phyloP scores from a whole-genome alignment of 1,140 invertebrate species.

The Plutomurus gul region DNA sequence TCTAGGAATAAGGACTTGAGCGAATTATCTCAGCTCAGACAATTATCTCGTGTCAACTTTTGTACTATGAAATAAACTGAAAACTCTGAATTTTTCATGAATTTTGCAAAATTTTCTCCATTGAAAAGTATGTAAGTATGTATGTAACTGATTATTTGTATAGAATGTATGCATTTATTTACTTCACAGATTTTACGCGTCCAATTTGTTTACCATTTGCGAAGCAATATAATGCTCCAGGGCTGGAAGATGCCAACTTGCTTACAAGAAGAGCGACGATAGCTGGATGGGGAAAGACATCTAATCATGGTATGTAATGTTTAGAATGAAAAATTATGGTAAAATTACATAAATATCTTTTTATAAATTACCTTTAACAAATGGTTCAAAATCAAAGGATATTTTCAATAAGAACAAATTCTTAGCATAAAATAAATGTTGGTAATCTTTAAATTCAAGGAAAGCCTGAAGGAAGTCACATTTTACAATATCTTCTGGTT shows the following conservation, averaged over 20 bases:
- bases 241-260: conserved; percentile 9
- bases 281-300: conserved; percentile 45
- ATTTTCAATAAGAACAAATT: no score
- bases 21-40: no score
- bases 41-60: no score
- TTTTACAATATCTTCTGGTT: conserved; percentile 36
- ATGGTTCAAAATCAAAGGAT: no score
- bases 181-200: conserved; percentile 40
- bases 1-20: no score
- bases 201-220: conserved; percentile 52
- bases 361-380: no score
- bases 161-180: neutral
- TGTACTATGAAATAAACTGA: no score
- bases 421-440: no score
- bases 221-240: conserved; percentile 37
- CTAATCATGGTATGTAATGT: conserved; percentile 32
- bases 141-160: neutral
- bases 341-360: no score
- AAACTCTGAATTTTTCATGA: no score
- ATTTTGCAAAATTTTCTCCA: no score
- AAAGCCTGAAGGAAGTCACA: conserved; percentile 32
- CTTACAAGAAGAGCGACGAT: conserved; percentile 7
- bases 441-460: conserved; percentile 7
- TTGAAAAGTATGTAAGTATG: no score
- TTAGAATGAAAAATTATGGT: conserved; percentile 2